Evolutionary conservation across 2,113 vertebrate genomes (phyloP).

Genomic region (Crocuta crocuta): DNA sequence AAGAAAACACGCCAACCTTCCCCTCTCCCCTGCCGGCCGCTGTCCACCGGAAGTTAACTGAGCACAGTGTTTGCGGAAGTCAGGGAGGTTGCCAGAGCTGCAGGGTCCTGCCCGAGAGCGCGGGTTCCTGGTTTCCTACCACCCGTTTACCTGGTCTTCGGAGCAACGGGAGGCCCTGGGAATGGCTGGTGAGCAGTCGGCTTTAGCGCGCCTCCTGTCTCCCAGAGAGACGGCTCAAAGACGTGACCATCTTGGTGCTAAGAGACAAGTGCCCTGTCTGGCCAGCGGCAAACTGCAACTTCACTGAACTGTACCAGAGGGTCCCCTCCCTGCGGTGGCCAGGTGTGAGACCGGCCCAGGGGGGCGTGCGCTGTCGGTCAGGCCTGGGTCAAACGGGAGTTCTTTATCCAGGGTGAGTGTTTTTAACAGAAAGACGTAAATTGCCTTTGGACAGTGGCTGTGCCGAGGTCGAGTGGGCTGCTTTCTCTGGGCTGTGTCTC

Average conservation of each 20-base stretch:
- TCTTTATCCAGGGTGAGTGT: constrained; percentile 78
- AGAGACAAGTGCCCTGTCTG: constrained; percentile 40
- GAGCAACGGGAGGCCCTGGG: not conserved
- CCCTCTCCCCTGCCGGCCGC: not conserved
- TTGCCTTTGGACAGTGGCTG: constrained; percentile 81
- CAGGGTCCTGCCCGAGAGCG: not conserved
- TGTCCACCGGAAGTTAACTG: not conserved
- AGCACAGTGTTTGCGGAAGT: not conserved
- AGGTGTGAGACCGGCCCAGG: not conserved
- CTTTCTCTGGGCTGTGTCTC: constrained; percentile 66
- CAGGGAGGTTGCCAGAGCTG: not conserved
- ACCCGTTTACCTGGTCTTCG: not conserved
- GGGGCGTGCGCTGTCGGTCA: not conserved
- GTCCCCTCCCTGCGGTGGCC: not conserved
- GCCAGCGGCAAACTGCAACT: constrained; percentile 81
- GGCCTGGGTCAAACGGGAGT: not conserved
- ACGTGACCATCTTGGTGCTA: constrained; percentile 42
- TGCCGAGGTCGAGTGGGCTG: constrained; percentile 29
- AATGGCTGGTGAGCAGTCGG: not conserved
- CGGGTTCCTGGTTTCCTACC: not conserved
- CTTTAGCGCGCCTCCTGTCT: constrained; percentile 75
- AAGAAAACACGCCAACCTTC: constrained; percentile 1
- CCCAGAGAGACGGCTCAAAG: constrained; percentile 49
- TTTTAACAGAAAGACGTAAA: constrained; percentile 32
- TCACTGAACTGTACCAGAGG: constrained; percentile 71